phyloP scores from a whole-genome alignment of 2,888 invertebrate species.

The Gymnosoma rotundatum region DNA sequence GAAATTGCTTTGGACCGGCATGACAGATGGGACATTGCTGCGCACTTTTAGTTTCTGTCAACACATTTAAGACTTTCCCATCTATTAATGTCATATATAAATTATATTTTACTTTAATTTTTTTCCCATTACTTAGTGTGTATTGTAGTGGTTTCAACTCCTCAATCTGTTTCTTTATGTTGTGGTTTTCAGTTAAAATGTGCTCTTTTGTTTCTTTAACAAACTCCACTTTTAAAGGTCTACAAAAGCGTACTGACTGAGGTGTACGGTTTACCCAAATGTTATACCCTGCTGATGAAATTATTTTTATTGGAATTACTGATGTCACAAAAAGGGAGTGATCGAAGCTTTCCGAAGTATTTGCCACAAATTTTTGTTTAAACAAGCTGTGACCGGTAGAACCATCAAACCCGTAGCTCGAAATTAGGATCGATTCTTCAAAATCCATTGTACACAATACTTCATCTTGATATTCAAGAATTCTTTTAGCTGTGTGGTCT shows the following conservation, averaged over 20 bases:
- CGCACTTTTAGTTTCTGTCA: constrained; percentile 8
- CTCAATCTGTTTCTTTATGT: constrained; percentile 35
- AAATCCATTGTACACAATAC: constrained; percentile 21
- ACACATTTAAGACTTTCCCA: constrained; percentile 5
- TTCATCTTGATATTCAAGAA: constrained; percentile 41
- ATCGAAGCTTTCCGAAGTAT: constrained; percentile 31
- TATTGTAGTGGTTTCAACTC: constrained; percentile 34
- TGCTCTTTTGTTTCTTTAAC: constrained; percentile 48
- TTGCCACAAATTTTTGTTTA: constrained; percentile 44
- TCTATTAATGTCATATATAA: constrained; percentile 34
- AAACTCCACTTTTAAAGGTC: constrained; percentile 56
- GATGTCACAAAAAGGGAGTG: constrained; percentile 52
- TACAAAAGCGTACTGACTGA: constrained; percentile 58
- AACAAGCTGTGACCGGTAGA: constrained; percentile 52
- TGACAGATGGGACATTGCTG: constrained; percentile 31
- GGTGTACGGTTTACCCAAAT: constrained; percentile 58
- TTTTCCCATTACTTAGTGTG: constrained; percentile 23
- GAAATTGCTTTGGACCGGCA: neutral
- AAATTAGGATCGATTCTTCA: constrained; percentile 32
- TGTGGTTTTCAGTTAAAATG: constrained; percentile 47
- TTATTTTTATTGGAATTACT: constrained; percentile 52
- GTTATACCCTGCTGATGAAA: neutral
- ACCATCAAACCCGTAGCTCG: constrained; percentile 54
- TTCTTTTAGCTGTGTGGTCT: constrained; percentile 29
- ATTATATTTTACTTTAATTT: constrained; percentile 38